phyloP scores from a whole-genome alignment of 1,140 invertebrate species.

The Drosophila busckii region DNA sequence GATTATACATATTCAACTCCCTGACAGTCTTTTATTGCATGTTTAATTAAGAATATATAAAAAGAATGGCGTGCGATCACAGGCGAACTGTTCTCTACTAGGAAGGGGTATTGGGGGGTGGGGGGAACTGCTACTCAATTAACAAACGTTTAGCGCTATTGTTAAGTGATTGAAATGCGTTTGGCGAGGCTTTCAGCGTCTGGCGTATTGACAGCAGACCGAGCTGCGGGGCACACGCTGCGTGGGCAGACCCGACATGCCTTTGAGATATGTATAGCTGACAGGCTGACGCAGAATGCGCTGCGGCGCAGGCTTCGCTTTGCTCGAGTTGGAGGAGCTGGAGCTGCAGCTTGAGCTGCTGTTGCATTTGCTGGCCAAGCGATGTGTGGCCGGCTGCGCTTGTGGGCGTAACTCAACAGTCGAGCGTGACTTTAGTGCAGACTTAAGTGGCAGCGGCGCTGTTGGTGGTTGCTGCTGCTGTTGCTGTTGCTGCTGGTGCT shows the following conservation, averaged over 20 bases:
- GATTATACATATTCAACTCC: no score
- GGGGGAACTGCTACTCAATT: no score
- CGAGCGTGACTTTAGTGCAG: conserved; percentile 67
- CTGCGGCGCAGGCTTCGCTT: conserved; percentile 82
- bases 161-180: not conserved
- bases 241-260: conserved; percentile 88
- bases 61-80: no score
- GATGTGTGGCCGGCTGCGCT: conserved; percentile 19
- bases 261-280: conserved; percentile 88
- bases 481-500: conserved; percentile 34
- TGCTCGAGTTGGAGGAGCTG: conserved; percentile 19
- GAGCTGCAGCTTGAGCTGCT: conserved; percentile 32
- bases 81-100: no score
- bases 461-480: not conserved
- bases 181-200: conserved; percentile 41
- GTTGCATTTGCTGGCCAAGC: conserved; percentile 19
- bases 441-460: conserved; percentile 52
- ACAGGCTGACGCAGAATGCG: conserved; percentile 86
- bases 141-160: not conserved
- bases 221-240: conserved; percentile 85
- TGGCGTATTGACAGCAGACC: conserved; percentile 70
- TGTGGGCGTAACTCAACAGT: conserved; percentile 57
- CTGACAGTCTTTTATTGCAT: no score
- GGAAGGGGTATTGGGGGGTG: no score
- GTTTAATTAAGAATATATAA: no score